These are phyloP conservation scores for Pterobdella sp. DNA, from an alignment of 2,888 invertebrate species.

Conservation along the genomic window DNA sequence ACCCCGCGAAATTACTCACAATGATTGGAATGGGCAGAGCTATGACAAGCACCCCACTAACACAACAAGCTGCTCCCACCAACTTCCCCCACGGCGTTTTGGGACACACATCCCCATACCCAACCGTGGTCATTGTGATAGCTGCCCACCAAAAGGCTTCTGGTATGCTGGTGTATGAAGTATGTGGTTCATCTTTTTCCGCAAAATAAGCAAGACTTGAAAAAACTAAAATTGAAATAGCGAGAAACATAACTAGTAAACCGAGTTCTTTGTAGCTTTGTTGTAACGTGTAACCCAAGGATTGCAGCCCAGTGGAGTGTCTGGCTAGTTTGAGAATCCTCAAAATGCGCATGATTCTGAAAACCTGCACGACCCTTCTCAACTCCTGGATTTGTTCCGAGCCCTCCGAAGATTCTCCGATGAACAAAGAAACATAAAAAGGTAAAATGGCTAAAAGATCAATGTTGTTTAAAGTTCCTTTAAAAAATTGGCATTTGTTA, in stretches of 20 bases:
- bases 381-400: constrained; percentile 67
- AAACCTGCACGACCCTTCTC: constrained; percentile 78
- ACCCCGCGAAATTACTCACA: constrained; percentile 99
- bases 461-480: constrained; percentile 94
- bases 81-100: constrained; percentile 96
- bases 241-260: constrained; percentile 92
- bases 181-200: constrained; percentile 91
- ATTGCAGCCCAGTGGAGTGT: constrained; percentile 94
- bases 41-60: constrained; percentile 99
- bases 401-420: constrained; percentile 85
- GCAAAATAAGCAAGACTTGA: constrained; percentile 97
- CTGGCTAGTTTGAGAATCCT: constrained; percentile 76
- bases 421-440: constrained; percentile 92
- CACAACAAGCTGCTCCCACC: constrained; percentile 99
- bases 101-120: constrained; percentile 81
- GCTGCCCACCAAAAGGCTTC: constrained; percentile 29
- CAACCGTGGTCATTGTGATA: constrained; percentile 28
- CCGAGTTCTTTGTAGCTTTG: constrained; percentile 60
- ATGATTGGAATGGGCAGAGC: constrained; percentile 99
- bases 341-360: constrained; percentile 51
- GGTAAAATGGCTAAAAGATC: constrained; percentile 96
- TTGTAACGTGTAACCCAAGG: constrained; percentile 90
- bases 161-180: constrained; percentile 86
- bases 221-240: constrained; percentile 97
- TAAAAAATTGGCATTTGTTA: constrained; percentile 99